Evolutionary conservation across 2,888 invertebrate genomes (phyloP), one percentile per base, ranked within the genome.

Genomic region (Rhyacophila evoluta): DNA sequence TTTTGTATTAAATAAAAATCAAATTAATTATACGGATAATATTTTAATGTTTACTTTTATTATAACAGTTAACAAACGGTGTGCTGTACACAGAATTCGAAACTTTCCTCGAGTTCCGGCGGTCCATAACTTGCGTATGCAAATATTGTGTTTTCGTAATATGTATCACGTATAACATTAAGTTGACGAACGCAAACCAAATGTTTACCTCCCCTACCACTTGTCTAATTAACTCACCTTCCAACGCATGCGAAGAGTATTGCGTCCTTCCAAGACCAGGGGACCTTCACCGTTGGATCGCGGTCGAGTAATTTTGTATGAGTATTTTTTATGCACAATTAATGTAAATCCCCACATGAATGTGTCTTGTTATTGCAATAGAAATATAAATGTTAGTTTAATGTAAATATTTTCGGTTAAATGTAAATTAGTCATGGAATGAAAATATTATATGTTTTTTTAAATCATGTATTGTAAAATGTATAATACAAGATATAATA

Each of bases 241-340:
- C 36, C 55, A 69, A 75, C 75, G 75, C 75, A 75, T 75, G 75
- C 41, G 67, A 75, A 69, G 75, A 69, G 41, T 75, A 75, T 75
- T 75, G 68, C 69, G 69, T 36, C 15, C 41, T 71, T 33, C 28
- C 25, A 55, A 27, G 12, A 68, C 29, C 55, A 74, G 36, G 10
- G 19, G 25, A 37, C 37, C 33, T 12, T 75, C 75, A 39, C 29
- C 41, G n/a, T 12, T 38, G 41, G 69, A n/a, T 36, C 75, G 69
- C 33, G 72, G 27, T 33, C 6, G 6, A 6, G 4, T 33, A 33
- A 33, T 33, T 33, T 33, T 33, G 6, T 6, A 6, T 33, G 6
- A 33, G 29, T 33, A 33, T 4, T 33, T 4, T 4, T 33, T 33
- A 33, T 33, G n/a, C n/a, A n/a, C n/a, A n/a, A n/a, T n/a, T n/a